Evolutionary conservation across 2,797 vertebrate genomes (phyloP), one percentile per base, ranked within the genome.

Genomic region (Channa striata): DNA sequence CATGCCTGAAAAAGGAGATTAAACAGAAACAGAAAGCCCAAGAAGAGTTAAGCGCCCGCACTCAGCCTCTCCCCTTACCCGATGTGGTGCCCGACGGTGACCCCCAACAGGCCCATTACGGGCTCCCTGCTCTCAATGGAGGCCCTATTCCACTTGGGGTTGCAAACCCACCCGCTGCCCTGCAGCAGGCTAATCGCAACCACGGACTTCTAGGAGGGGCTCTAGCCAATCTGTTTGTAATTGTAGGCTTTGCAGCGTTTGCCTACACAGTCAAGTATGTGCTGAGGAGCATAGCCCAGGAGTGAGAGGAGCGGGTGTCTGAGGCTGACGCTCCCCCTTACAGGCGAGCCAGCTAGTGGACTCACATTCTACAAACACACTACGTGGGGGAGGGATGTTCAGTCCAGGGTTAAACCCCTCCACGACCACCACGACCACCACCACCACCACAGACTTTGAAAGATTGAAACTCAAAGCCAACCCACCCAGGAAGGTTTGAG

Each of bases 211-310:
- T 99, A 67, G 97, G 97, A 0, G 97, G 97, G 0, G 97, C 97
- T 46, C 83, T 99, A 83, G 96, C 96, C 89, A 99, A 99, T 92
- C 93, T 99, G 85, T 99, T 99, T 75, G 97, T 99, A 68, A 98
- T 99, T 59, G 97, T 99, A 16, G 97, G 97, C 72, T 99, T 99
- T 33, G 97, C 97, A 0, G 97, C 97, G 51, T 99, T 98, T 12
- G 97, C 97, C 83, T 99, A 98, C 95, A 98, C 97, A 57, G 97
- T 99, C 59, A 99, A 97, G 89, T 99, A 97, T 12, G 97, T 98
- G 73, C 93, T 99, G 88, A 94, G 97, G 92, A 98, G 96, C 96
- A 99, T 98, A 95, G 97, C 97, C 0, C 97, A 99, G 89, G 98
- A 99, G 90, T 99, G 95, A 98, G 80, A 52, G 78, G 42, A 54